Evolutionary conservation across 2,888 invertebrate genomes (phyloP), one percentile per base, ranked within the genome.

Genomic region (Synanthedon myopaeformis): DNA sequence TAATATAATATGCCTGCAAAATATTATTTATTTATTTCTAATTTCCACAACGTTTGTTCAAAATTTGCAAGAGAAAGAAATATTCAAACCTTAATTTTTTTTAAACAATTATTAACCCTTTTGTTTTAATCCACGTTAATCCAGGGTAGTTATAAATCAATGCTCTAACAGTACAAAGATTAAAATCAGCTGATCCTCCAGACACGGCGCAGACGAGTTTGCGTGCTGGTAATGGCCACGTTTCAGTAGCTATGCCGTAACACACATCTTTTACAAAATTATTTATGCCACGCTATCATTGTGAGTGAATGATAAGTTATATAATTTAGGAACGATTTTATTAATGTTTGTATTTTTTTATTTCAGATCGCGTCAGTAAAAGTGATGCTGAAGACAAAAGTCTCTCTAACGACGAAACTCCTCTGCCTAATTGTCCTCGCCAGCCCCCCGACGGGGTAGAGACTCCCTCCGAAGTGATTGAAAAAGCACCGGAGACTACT

Each of bases 401-500:
- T 59, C 74, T 86, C 57, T 86, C 87, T 45, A 87, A 86, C 63
- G 87, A 87, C 59, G 87, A 88, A 62, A 79, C 79, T 10, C 82
- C 84, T 53, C 69, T 82, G 42, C 87, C 90, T 53, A 89, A 90
- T 63, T 91, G 91, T 70, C 92, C 92, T 52, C 89, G 94, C 65
- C 92, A 93, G 74, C 94, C 94, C 61, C 94, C 94, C 49, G 94
- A 94, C 78, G 94, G 94, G 65, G 93, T 94, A 77, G 94, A 94
- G 77, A 94, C 94, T 74, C 94, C 94, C 54, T 86, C 89, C 51
- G 92, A 91, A 64, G 91, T 90, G 64, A 87, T 91, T 64, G 93
- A 93, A 72, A 83, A 85, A 66, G 73, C 70, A 41, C 81, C 79
- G 3, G 84, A 85, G 58, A 74, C 82, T 58, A 69, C 80, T 55